phyloP scores from a whole-genome alignment of 2,113 vertebrate genomes.

The Asarcornis scutulata region DNA sequence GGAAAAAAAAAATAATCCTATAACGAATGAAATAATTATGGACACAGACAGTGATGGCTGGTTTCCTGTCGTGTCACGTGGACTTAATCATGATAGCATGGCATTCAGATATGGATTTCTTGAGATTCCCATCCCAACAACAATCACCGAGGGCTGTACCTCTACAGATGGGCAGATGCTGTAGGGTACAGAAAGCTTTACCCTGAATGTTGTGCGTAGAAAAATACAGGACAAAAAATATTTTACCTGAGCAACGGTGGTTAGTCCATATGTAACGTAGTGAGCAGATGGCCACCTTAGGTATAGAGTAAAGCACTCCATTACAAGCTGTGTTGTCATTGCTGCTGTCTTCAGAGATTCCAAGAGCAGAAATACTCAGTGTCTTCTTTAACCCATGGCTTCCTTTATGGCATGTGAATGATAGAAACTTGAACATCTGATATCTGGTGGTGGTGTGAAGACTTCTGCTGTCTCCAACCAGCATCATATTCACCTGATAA shows the following conservation, averaged over 20 bases:
- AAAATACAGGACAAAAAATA: background rate
- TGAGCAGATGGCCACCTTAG: background rate
- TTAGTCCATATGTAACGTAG: fast-evolving
- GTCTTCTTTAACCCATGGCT: background rate
- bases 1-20: background rate
- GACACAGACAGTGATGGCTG: background rate
- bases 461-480: background rate
- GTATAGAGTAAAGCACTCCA: background rate
- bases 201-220: background rate
- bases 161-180: fast-evolving
- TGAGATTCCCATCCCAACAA: background rate
- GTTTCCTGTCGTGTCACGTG: background rate
- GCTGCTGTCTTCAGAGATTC: background rate
- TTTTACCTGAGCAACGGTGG: background rate
- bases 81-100: fast-evolving
- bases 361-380: background rate
- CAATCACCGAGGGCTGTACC: background rate
- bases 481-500: no score
- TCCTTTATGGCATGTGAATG: fast-evolving
- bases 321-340: fast-evolving
- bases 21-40: background rate
- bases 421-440: background rate
- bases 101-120: background rate
- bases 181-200: background rate
- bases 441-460: background rate